Evolutionary conservation across 2,888 invertebrate genomes (phyloP), one percentile per base, ranked within the genome.

Genomic region (Parnassius orleans): DNA sequence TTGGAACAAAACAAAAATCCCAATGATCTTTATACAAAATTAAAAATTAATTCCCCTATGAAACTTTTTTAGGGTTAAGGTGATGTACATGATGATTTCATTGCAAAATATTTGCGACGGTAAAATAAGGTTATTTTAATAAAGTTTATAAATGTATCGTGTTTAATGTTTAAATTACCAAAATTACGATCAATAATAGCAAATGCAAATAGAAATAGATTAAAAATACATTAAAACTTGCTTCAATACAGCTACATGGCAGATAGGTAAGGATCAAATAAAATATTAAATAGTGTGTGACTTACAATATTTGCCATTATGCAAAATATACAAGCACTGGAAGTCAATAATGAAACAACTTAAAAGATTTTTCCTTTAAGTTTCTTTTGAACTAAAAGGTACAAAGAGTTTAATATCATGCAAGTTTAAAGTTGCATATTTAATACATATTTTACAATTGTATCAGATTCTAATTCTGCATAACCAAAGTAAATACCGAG

Each of bases 291-390:
- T 54, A 42, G 14, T 11, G 41, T 48, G 15, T n/a, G 15, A 15
- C 9, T 19, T 19, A 44, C 2, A 72, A 73, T 75, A 72, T 72
- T 72, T 74, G 76, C 70, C 79, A 79, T 80, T 79, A 79, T 82
- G 81, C 79, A 79, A 76, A 83, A 76, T 77, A 77, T 75, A 79
- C 79, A 88, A 86, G 87, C 87, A 75, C 75, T 77, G 70, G 77
- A 76, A 79, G 70, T 77, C 72, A 66, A 62, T 73, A 73, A 76
- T 15, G 5, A 72, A 76, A 75, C 76, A 64, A 61, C 60, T 54
- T 64, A 60, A 64, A 66, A 67, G 52, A 61, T 66, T 63, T 66
- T 69, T 68, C 62, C 65, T 65, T 60, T 66, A 53, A 71, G 66
- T 66, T 61, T 66, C 66, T 7, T 24, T n/a, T 2, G 69, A 69